A percentile compares a stretch with the other conserved stretches of the same genome.
These are phyloP conservation scores for Diaprepes abbreviatus DNA, from an alignment of 2,888 invertebrate species.

Conservation along the genomic window DNA sequence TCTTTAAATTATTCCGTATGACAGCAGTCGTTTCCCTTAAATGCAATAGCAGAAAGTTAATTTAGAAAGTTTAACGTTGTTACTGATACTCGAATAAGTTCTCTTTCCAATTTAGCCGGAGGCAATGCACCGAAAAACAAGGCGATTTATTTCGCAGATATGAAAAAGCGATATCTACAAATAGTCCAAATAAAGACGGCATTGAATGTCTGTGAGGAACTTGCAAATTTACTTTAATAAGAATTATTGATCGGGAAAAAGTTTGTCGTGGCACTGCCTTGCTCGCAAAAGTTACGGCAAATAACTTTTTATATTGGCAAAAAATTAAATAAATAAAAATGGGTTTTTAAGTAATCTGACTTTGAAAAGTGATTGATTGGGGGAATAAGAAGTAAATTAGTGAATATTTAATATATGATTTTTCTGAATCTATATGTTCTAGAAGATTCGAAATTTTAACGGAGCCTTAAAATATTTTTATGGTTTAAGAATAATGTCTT, in stretches of 20 bases:
- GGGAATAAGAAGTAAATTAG: too few relatives aligned
- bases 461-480: too few relatives aligned
- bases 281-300: neutral
- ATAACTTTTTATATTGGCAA: too few relatives aligned
- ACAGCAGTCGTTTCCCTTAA: conserved; percentile 26
- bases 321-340: too few relatives aligned
- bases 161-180: conserved; percentile 32
- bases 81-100: conserved; percentile 31
- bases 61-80: conserved; percentile 35
- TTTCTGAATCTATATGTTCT: too few relatives aligned
- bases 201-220: neutral
- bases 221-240: conserved; percentile 27
- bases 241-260: conserved; percentile 2
- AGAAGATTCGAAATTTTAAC: too few relatives aligned
- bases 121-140: conserved; percentile 30
- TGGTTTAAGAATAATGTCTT: too few relatives aligned
- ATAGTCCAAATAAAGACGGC: conserved; percentile 13
- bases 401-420: too few relatives aligned
- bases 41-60: conserved; percentile 39
- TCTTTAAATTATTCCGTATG: conserved; percentile 10
- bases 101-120: conserved; percentile 23
- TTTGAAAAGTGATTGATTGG: too few relatives aligned
- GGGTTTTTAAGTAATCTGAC: too few relatives aligned
- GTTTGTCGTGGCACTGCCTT: neutral
- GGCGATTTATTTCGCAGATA: conserved; percentile 32